Conservation (phyloP, 2,113 vertebrate species). For the Zosterops lateralis region DNA sequence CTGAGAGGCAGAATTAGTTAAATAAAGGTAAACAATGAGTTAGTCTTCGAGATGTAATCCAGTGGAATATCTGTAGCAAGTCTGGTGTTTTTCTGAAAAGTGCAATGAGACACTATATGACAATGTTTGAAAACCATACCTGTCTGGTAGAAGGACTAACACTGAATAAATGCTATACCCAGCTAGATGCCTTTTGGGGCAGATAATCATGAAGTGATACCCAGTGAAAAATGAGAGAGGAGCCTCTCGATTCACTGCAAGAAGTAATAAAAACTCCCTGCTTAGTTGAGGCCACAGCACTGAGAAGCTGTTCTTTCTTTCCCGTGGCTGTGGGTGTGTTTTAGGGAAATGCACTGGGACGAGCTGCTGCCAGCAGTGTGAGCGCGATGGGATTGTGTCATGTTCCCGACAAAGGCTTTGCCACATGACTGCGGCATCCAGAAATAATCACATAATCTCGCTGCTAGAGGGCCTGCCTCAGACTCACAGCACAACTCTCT, state of each 20-base stretch:
- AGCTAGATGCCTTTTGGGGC: not conserved
- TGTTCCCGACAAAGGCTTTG: conserved; percentile 47
- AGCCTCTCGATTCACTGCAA: not conserved
- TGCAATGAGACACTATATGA: not conserved
- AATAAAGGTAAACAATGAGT: not conserved
- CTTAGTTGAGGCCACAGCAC: fast-evolving
- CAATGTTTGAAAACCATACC: not conserved
- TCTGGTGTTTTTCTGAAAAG: not conserved
- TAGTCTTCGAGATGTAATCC: not conserved
- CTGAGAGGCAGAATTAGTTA: not conserved
- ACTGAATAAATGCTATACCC: not conserved
- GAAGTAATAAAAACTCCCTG: not conserved
- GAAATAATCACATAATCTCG: conserved; percentile 64
- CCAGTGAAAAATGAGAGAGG: not conserved
- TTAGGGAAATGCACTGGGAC: not conserved
- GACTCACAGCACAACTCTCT: not conserved
- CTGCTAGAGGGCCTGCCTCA: conserved; percentile 34
- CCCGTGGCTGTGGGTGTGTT: not conserved
- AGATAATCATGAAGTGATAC: not conserved
- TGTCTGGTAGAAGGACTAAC: not conserved
- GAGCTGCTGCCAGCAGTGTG: not conserved
- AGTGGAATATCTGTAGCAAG: not conserved
- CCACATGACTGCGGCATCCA: conserved; percentile 69
- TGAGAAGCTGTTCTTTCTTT: not conserved
- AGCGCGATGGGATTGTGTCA: conserved; percentile 40